A percentile compares a stretch with the other conserved stretches of the same genome.
Conservation (phyloP, 1,140 invertebrate genomes). For the Eriocheir sinensis region DNA sequence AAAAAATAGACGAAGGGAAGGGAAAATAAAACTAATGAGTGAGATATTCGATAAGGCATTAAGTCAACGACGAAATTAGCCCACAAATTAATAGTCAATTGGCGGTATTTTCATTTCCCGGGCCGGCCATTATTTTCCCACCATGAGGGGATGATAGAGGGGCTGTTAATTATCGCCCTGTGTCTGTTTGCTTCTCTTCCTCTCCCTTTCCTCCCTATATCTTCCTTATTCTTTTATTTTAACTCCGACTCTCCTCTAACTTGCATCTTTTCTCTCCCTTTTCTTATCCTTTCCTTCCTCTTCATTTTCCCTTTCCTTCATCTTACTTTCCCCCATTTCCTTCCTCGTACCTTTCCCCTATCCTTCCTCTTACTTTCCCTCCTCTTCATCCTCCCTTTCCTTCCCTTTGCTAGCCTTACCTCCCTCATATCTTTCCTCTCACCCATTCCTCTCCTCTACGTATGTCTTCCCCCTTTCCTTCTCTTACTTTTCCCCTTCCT, state of each 20-base stretch:
- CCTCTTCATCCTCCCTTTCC: neutral
- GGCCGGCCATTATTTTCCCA: neutral
- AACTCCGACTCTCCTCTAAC: neutral
- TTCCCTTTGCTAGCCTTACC: constrained; percentile 40
- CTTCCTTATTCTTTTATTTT: neutral
- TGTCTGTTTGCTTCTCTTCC: neutral
- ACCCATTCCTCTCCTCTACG: constrained; percentile 35
- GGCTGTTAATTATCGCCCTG: neutral
- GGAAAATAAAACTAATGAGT: neutral
- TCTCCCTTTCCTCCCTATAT: constrained; percentile 30
- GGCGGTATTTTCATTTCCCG: neutral
- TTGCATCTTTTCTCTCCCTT: neutral
- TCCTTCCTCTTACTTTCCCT: too few species aligned
- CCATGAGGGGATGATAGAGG: neutral
- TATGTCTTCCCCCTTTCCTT: constrained; percentile 54
- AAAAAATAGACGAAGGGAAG: neutral
- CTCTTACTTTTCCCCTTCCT: constrained; percentile 32
- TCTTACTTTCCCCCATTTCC: neutral
- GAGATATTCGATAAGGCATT: neutral
- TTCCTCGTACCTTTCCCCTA: neutral
- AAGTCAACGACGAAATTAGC: neutral
- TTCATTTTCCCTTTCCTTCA: neutral
- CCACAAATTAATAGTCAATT: neutral
- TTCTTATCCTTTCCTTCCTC: neutral
- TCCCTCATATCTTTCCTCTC: constrained; percentile 51